Conservation (phyloP, 2,113 vertebrate species). For the Neolamprologus toae region DNA sequence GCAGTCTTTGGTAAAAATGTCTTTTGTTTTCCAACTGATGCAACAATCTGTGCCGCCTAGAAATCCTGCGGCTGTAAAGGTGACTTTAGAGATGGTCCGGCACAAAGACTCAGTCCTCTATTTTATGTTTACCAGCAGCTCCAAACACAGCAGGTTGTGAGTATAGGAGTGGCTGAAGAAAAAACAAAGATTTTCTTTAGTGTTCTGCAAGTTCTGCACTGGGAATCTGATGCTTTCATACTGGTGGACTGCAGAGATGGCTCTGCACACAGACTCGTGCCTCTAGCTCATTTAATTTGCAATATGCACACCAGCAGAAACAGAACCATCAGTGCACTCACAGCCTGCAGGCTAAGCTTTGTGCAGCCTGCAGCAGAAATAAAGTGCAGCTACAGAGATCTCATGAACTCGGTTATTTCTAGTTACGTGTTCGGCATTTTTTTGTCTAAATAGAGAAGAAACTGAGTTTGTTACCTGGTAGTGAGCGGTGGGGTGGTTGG, state of each 20-base stretch:
- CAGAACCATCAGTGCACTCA: background rate
- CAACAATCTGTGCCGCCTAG: rapidly evolving
- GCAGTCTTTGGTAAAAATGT: background rate
- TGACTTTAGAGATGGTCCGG: background rate
- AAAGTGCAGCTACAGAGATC: background rate
- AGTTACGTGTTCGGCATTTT: background rate
- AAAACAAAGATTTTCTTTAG: background rate
- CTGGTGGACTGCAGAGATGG: background rate
- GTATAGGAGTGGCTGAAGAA: background rate
- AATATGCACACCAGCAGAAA: background rate
- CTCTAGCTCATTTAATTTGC: background rate
- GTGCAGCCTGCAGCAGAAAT: background rate
- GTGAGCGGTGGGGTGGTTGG: conserved; percentile 76
- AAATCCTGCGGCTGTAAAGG: background rate
- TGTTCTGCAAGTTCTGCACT: background rate
- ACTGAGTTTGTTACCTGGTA: conserved; percentile 73
- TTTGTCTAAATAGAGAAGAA: background rate
- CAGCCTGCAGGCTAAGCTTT: background rate
- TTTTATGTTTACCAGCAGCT: background rate
- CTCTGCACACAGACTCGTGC: background rate
- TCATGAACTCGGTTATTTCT: rapidly evolving
- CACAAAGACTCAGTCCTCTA: background rate
- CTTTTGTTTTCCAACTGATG: background rate
- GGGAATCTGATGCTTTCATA: background rate
- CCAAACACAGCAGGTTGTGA: background rate